Conservation (phyloP, 2,797 vertebrate genomes). For the Acrossocheilus wenchowensis region DNA sequence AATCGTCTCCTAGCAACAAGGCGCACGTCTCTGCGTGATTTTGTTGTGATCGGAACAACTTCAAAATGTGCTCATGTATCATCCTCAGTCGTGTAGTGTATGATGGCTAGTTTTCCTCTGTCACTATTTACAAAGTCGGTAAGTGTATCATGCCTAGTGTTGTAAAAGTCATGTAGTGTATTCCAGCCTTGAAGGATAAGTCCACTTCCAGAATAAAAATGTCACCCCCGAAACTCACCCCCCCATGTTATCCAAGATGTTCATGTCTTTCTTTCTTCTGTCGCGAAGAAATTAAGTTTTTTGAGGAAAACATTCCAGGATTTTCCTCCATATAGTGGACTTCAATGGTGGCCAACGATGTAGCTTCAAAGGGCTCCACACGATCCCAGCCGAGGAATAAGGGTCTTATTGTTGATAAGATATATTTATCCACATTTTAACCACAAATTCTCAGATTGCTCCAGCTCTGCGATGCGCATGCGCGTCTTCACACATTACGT, state of each 20-base stretch:
- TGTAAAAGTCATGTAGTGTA: background rate
- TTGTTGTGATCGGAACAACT: background rate
- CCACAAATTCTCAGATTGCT: too few relatives aligned
- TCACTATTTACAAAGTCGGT: background rate
- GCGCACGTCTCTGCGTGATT: background rate
- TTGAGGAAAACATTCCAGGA: background rate
- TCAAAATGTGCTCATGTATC: background rate
- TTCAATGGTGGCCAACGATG: background rate
- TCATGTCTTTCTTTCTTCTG: background rate
- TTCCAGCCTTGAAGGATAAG: background rate
- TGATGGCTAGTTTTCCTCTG: background rate
- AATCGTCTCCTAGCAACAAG: background rate
- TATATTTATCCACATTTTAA: too few relatives aligned
- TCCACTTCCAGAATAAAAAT: background rate
- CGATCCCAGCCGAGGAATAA: background rate
- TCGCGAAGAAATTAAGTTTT: background rate
- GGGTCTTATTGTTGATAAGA: background rate
- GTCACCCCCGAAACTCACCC: background rate
- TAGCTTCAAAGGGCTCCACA: too few relatives aligned
- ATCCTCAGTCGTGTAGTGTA: background rate
- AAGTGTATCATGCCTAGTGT: background rate
- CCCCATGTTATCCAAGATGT: background rate
- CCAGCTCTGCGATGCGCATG: background rate
- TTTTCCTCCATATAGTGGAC: background rate
- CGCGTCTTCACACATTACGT: background rate